Conservation (phyloP, 1,140 invertebrate genomes). For the Stegodyphus mimosarum region DNA sequence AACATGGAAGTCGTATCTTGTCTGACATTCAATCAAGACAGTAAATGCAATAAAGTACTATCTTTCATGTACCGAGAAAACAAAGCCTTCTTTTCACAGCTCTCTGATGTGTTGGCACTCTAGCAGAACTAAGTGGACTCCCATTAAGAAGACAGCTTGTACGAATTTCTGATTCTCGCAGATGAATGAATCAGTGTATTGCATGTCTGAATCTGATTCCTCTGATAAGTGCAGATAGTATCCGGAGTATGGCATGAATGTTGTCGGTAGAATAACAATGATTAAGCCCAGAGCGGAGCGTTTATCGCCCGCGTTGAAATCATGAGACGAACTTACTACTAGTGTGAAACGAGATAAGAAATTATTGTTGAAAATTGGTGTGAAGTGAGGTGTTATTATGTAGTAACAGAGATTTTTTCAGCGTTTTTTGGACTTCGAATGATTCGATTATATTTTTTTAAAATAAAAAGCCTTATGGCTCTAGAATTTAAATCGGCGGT, state of each 20-base stretch:
- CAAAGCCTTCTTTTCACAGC: conserved; percentile 22
- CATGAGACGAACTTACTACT: conserved; percentile 21
- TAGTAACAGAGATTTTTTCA: too few species aligned
- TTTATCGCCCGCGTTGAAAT: conserved; percentile 13
- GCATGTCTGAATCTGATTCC: conserved; percentile 35
- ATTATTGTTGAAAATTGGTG: neutral
- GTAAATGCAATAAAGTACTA: neutral
- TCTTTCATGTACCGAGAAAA: neutral
- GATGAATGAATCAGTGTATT: conserved; percentile 36
- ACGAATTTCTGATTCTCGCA: conserved; percentile 22
- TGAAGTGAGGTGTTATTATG: too few species aligned
- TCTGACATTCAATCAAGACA: too few species aligned
- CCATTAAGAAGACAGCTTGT: conserved; percentile 32
- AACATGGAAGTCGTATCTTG: too few species aligned
- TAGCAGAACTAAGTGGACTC: conserved; percentile 53
- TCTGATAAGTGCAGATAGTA: neutral
- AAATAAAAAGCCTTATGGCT: too few species aligned
- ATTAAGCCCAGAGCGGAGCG: neutral
- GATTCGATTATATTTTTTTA: too few species aligned
- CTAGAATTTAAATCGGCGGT: too few species aligned
- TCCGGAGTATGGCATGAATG: conserved; percentile 3
- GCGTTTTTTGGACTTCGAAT: too few species aligned
- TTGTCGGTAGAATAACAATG: conserved; percentile 35
- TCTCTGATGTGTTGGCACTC: conserved; percentile 14
- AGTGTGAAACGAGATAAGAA: conserved; percentile 6